A percentile compares a stretch with the other conserved stretches of the same genome.
Evolutionary conservation across 2,888 invertebrate genomes (phyloP).

Genomic region (Leucoma salicis): DNA sequence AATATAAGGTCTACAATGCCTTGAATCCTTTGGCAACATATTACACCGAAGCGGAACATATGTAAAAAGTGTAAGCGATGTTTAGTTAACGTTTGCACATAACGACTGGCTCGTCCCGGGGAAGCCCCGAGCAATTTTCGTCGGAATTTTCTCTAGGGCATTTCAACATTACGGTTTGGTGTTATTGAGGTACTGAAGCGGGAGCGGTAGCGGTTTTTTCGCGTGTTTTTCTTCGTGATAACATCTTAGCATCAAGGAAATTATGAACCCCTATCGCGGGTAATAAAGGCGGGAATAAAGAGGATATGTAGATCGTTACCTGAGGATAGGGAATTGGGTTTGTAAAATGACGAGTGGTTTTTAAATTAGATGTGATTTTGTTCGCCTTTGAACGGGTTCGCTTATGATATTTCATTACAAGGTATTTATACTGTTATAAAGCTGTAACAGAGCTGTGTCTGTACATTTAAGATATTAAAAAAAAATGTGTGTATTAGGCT

Average conservation of each 20-base stretch:
- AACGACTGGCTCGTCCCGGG: conserved; percentile 31
- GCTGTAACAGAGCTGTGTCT: too few relatives aligned
- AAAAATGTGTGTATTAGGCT: too few relatives aligned
- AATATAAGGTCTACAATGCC: conserved; percentile 15
- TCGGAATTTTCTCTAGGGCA: conserved; percentile 51
- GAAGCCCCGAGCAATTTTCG: conserved; percentile 46
- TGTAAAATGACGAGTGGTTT: not conserved
- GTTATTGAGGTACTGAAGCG: conserved; percentile 23
- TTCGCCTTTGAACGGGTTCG: not conserved
- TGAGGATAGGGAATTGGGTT: not conserved
- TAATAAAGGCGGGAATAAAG: not conserved
- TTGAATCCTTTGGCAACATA: conserved; percentile 11
- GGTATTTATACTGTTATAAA: too few relatives aligned
- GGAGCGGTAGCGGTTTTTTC: conserved; percentile 18
- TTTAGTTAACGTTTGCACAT: conserved; percentile 40
- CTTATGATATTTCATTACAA: too few relatives aligned
- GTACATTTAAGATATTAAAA: too few relatives aligned
- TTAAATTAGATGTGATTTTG: not conserved
- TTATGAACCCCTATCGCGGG: conserved; percentile 5
- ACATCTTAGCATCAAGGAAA: conserved; percentile 12
- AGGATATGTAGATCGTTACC: not conserved
- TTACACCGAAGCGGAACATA: conserved; percentile 33
- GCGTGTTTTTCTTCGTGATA: conserved; percentile 10
- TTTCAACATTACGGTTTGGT: conserved; percentile 36
- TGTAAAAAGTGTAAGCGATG: conserved; percentile 39